Evolutionary conservation across 2,888 invertebrate species (phyloP).

Genomic region (Mesorhabditis spiculigera): DNA sequence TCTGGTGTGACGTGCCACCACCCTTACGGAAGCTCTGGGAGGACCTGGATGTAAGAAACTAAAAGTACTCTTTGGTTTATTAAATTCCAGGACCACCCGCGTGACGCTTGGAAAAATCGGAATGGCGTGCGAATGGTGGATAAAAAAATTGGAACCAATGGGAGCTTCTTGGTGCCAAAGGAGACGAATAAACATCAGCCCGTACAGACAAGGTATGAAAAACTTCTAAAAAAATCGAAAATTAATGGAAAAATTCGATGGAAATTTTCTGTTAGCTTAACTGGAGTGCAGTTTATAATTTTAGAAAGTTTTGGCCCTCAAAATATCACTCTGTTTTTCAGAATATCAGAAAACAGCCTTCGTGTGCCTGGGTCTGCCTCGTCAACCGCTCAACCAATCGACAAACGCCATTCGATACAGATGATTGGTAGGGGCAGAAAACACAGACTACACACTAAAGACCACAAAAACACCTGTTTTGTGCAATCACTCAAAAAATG

Average conservation of each 20-base stretch:
- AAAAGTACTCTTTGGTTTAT: too few species aligned
- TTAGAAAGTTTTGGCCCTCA: too few species aligned
- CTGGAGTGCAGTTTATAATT: too few species aligned
- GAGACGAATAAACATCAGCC: conserved; percentile 3
- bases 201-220: background rate
- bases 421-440: conserved; percentile 47
- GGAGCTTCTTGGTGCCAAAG: conserved; percentile 7
- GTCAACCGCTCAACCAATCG: conserved; percentile 14
- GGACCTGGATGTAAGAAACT: conserved; percentile 36
- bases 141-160: conserved; percentile 8
- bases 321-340: background rate
- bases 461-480: conserved; percentile 22
- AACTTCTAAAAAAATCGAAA: background rate
- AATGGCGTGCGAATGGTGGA: conserved; percentile 9
- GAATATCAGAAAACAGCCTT: background rate
- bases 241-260: too few species aligned
- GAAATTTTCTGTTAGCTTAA: too few species aligned
- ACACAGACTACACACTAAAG: conserved; percentile 29
- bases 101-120: conserved; percentile 11
- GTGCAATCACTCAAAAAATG: conserved; percentile 18
- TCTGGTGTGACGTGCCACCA: conserved; percentile 45
- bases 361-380: conserved; percentile 19
- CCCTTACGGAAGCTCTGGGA: conserved; percentile 47
- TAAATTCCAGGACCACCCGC: conserved; percentile 26
- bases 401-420: conserved; percentile 33